Percentiles rank a stretch among this genome's conserved stretches.
These are phyloP conservation scores for Virgularia gustaviana DNA, from an alignment of 92 coral and sea anemone species.

Conservation along the genomic window DNA sequence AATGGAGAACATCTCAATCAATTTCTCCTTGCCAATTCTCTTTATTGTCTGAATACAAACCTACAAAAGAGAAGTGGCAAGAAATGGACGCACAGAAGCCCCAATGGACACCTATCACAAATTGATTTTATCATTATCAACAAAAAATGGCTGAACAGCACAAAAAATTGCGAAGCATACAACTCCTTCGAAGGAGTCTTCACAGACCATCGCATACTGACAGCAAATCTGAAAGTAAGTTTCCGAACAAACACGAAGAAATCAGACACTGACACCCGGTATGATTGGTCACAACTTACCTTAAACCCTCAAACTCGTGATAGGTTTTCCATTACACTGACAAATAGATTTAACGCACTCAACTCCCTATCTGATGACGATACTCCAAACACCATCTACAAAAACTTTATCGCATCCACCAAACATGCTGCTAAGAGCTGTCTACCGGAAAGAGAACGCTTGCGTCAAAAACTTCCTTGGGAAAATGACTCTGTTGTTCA, in stretches of 20 bases:
- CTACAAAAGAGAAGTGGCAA: constrained; percentile 37
- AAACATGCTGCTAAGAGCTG: constrained; percentile 30
- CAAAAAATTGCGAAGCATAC: constrained; percentile 43
- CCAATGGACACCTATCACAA: constrained; percentile 35
- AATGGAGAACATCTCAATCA: constrained; percentile 35
- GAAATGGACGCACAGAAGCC: constrained; percentile 41
- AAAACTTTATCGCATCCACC: constrained; percentile 29
- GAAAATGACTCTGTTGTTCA: constrained; percentile 6
- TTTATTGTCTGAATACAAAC: constrained; percentile 35
- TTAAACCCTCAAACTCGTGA: constrained; percentile 6
- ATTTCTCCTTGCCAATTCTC: constrained; percentile 28
- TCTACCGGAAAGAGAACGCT: constrained; percentile 22
- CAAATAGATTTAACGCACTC: constrained; percentile 30
- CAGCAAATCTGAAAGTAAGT: constrained; percentile 11
- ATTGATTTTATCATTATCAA: constrained; percentile 46
- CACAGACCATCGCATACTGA: constrained; percentile 52
- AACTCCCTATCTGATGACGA: constrained; percentile 6
- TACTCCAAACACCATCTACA: not conserved
- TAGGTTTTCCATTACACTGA: constrained; percentile 14
- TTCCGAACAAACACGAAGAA: constrained; percentile 16
- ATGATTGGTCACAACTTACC: constrained; percentile 28
- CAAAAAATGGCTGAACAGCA: constrained; percentile 51
- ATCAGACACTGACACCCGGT: constrained; percentile 5
- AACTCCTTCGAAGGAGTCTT: constrained; percentile 36
- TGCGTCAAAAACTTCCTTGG: constrained; percentile 18